These are phyloP conservation scores for Corydoras maculifer DNA, from an alignment of 2,113 vertebrate species.

Conservation along the genomic window DNA sequence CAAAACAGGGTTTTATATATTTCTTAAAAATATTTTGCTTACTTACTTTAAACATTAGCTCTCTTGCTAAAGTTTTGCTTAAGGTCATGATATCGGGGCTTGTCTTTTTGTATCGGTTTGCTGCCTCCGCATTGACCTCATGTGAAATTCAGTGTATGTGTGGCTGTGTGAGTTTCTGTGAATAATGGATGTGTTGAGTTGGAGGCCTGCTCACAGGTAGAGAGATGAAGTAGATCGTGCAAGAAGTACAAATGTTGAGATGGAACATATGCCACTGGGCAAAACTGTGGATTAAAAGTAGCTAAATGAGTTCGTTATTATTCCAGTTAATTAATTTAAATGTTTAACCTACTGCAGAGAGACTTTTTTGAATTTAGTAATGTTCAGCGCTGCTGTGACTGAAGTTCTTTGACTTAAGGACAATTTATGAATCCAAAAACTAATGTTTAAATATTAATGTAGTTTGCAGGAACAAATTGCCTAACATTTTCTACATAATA, in stretches of 20 bases:
- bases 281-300: too few relatives aligned
- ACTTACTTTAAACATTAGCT: too few relatives aligned
- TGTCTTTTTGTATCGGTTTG: slow-evolving; percentile 12
- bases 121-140: slow-evolving; percentile 47
- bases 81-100: neutral
- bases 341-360: too few relatives aligned
- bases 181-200: slow-evolving; percentile 62
- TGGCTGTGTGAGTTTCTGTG: slow-evolving; percentile 33
- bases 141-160: slow-evolving; percentile 58
- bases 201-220: slow-evolving; percentile 53
- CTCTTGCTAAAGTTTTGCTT: too few relatives aligned
- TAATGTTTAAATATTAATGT: neutral
- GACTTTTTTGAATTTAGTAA: too few relatives aligned
- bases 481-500: slow-evolving; percentile 5
- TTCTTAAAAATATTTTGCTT: too few relatives aligned
- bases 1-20: neutral
- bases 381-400: too few relatives aligned
- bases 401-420: neutral
- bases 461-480: slow-evolving; percentile 11
- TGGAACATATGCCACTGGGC: neutral
- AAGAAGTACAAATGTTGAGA: neutral
- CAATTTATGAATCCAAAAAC: neutral
- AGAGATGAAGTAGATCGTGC: slow-evolving; percentile 35
- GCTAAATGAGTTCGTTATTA: too few relatives aligned
- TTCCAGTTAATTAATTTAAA: neutral